Conservation (phyloP, 2,113 vertebrate species). For the Pelvicachromis taeniatus region DNA sequence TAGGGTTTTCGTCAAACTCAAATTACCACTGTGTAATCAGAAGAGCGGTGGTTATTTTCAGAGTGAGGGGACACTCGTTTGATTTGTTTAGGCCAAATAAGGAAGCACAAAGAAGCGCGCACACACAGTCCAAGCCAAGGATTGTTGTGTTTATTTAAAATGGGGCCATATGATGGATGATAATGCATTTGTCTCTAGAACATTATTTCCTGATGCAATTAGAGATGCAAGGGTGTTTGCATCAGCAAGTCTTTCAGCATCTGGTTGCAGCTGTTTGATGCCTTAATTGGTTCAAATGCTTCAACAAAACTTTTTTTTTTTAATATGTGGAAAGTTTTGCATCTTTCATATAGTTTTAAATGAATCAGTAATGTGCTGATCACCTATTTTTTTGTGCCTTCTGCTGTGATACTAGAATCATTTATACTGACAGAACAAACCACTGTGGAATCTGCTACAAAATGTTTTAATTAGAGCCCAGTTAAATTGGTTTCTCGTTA, state of each 20-base stretch:
- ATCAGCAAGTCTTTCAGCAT: not conserved
- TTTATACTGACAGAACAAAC: not conserved
- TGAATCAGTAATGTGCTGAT: not conserved
- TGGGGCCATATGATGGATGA: not conserved
- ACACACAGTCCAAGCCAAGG: not conserved
- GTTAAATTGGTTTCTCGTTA: not conserved
- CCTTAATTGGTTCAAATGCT: not conserved
- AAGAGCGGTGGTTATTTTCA: slow-evolving; percentile 33
- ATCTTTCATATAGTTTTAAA: not conserved
- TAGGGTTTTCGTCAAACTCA: slow-evolving; percentile 35
- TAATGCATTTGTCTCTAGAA: not conserved
- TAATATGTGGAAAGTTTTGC: not conserved
- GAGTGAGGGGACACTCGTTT: not conserved
- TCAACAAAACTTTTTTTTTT: not conserved
- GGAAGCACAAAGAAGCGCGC: not conserved
- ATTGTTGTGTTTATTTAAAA: not conserved
- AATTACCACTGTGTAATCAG: slow-evolving; percentile 54
- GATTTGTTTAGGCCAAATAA: not conserved
- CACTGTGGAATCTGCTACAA: not conserved
- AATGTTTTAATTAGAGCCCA: not conserved
- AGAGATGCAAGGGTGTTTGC: not conserved
- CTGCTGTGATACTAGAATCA: not conserved
- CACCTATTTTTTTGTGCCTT: not conserved
- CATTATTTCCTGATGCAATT: not conserved
- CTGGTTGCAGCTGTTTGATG: not conserved